Percentiles rank a stretch among this genome's conserved stretches.
phyloP scores from a whole-genome alignment of 1,140 invertebrate genomes.

The Procambarus clarkii region DNA sequence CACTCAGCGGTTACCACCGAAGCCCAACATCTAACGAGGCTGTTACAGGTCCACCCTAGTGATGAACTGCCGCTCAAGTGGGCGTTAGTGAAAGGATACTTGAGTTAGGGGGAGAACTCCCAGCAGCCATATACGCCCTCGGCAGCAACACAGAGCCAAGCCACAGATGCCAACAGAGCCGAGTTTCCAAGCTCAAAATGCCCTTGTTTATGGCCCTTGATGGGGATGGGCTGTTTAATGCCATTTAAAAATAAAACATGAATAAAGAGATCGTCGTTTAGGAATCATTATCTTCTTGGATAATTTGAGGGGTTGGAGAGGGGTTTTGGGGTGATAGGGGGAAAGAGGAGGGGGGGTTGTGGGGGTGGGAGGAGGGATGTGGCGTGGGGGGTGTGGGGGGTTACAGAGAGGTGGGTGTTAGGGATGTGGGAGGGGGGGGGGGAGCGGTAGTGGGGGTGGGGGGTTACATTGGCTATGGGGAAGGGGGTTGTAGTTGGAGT shows the following conservation, averaged over 20 bases:
- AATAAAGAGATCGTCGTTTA: slow-evolving; percentile 21
- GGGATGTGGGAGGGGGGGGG: neutral
- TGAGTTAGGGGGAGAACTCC: neutral
- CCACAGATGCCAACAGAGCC: neutral
- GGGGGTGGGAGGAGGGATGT: neutral
- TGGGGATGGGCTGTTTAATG: neutral
- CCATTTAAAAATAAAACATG: too few relatives aligned
- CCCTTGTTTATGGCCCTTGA: neutral
- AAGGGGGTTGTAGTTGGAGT: too few relatives aligned
- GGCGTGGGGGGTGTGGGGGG: neutral
- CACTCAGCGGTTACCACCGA: neutral
- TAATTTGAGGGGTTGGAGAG: neutral
- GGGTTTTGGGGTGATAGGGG: neutral
- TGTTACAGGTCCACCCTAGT: neutral
- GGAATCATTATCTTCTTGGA: slow-evolving; percentile 49
- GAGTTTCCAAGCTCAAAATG: neutral
- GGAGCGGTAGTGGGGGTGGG: too few relatives aligned
- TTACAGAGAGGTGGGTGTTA: too few relatives aligned
- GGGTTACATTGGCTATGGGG: too few relatives aligned
- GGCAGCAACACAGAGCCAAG: neutral
- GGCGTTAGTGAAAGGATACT: slow-evolving; percentile 33
- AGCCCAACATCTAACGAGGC: slow-evolving; percentile 19
- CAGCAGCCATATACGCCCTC: too few relatives aligned
- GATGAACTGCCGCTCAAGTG: slow-evolving; percentile 46
- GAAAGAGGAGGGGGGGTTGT: neutral